Percentiles rank a stretch among this genome's conserved stretches.
phyloP scores from a whole-genome alignment of 2,888 invertebrate genomes.

The Tanypteryx hageni region DNA sequence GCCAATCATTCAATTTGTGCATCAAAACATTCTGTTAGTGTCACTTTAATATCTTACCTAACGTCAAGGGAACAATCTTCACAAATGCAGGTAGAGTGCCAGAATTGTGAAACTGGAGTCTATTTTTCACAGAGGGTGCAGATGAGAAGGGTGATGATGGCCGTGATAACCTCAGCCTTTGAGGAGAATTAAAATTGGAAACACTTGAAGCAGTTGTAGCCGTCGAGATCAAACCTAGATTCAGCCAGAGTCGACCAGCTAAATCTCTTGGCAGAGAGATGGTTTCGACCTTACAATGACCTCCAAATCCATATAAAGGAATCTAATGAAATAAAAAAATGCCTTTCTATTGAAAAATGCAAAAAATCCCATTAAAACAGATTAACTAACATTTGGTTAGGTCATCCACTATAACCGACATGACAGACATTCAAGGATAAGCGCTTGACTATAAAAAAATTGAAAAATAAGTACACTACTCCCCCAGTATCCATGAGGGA shows the following conservation, averaged over 20 bases:
- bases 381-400: background rate
- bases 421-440: too few relatives aligned
- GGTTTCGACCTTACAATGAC: slow-evolving; percentile 77
- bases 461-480: too few relatives aligned
- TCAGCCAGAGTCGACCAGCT: slow-evolving; percentile 78
- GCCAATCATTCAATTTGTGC: background rate
- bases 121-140: slow-evolving; percentile 34
- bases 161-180: slow-evolving; percentile 6
- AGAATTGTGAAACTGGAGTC: slow-evolving; percentile 31
- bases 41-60: background rate
- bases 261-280: slow-evolving; percentile 78
- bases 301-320: slow-evolving; percentile 80
- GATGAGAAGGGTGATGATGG: slow-evolving; percentile 12
- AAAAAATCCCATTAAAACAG: background rate
- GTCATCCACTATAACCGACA: too few relatives aligned
- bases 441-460: too few relatives aligned
- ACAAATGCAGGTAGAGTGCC: slow-evolving; percentile 27
- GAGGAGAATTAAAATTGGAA: slow-evolving; percentile 11
- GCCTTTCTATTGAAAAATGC: slow-evolving; percentile 34
- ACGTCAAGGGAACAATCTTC: slow-evolving; percentile 37
- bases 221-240: slow-evolving; percentile 76
- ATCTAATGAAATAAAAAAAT: slow-evolving; percentile 71
- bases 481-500: too few relatives aligned
- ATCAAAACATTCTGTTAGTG: background rate
- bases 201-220: background rate